Conservation (phyloP, 2,113 vertebrate genomes). For the Cinclus cinclus region DNA sequence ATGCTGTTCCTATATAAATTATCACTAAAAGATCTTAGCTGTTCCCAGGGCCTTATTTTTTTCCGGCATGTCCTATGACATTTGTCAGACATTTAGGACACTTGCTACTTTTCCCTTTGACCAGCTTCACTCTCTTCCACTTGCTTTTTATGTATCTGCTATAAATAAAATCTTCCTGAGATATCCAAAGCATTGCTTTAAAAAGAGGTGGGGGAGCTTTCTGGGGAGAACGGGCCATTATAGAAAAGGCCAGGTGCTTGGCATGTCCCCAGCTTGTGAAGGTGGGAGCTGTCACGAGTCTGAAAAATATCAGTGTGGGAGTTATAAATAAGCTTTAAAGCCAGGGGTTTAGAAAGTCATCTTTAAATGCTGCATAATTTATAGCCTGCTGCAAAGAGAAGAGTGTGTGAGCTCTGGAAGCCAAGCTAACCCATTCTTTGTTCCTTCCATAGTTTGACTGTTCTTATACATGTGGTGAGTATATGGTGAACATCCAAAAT, state of each 20-base stretch:
- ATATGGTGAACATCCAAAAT: background rate
- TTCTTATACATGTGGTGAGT: background rate
- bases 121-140: background rate
- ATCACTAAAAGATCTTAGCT: background rate
- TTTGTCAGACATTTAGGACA: background rate
- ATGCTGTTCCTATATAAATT: background rate
- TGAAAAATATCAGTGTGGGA: constrained; percentile 76
- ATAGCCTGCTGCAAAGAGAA: constrained; percentile 57
- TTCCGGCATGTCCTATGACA: background rate
- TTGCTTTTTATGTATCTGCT: constrained; percentile 23
- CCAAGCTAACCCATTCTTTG: constrained; percentile 36
- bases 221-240: constrained; percentile 58
- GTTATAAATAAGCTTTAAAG: constrained; percentile 77
- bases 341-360: constrained; percentile 73
- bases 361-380: constrained; percentile 77
- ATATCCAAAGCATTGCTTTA: constrained; percentile 37
- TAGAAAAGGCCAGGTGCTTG: constrained; percentile 75
- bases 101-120: constrained; percentile 30
- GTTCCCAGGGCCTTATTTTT: background rate
- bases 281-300: constrained; percentile 72
- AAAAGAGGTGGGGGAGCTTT: constrained; percentile 37
- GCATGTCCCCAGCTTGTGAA: constrained; percentile 69
- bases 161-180: constrained; percentile 47
- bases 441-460: background rate
- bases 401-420: constrained; percentile 62